A percentile compares a stretch with the other conserved stretches of the same genome.
Evolutionary conservation across 1,140 invertebrate species (phyloP).

Genomic region (Diplogasteroides magnus): DNA sequence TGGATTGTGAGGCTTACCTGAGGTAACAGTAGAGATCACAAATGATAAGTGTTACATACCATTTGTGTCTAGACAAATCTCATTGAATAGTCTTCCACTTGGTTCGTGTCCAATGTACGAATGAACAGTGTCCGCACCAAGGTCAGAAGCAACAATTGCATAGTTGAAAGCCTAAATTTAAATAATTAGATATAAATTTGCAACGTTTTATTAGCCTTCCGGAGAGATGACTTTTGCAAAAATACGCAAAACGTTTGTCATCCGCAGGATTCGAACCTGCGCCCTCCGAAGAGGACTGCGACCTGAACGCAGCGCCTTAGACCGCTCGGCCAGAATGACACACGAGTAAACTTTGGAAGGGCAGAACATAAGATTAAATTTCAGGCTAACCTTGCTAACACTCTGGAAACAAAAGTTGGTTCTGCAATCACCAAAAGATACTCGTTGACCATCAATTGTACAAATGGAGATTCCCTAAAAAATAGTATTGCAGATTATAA

Average conservation of each 20-base stretch:
- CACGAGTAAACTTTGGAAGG: slow-evolving; percentile 55
- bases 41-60: slow-evolving; percentile 64
- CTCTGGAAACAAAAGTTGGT: slow-evolving; percentile 91
- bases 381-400: slow-evolving; percentile 59
- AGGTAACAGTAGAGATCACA: slow-evolving; percentile 5
- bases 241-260: too few species aligned
- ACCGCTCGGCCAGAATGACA: slow-evolving; percentile 83
- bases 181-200: too few species aligned
- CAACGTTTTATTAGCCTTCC: too few species aligned
- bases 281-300: slow-evolving; percentile 66
- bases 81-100: slow-evolving; percentile 89
- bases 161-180: slow-evolving; percentile 86
- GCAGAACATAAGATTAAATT: background rate
- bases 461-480: slow-evolving; percentile 71
- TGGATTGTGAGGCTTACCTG: slow-evolving; percentile 94
- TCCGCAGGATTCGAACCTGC: slow-evolving; percentile 50
- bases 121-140: slow-evolving; percentile 83
- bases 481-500: too few species aligned
- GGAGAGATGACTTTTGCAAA: too few species aligned
- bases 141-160: slow-evolving; percentile 83
- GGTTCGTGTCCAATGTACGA: slow-evolving; percentile 77
- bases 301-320: slow-evolving; percentile 87
- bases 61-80: slow-evolving; percentile 83
- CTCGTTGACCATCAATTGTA: slow-evolving; percentile 83
- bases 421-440: slow-evolving; percentile 82